Conservation (phyloP, 2,113 vertebrate species). For the Furnarius figulus region DNA sequence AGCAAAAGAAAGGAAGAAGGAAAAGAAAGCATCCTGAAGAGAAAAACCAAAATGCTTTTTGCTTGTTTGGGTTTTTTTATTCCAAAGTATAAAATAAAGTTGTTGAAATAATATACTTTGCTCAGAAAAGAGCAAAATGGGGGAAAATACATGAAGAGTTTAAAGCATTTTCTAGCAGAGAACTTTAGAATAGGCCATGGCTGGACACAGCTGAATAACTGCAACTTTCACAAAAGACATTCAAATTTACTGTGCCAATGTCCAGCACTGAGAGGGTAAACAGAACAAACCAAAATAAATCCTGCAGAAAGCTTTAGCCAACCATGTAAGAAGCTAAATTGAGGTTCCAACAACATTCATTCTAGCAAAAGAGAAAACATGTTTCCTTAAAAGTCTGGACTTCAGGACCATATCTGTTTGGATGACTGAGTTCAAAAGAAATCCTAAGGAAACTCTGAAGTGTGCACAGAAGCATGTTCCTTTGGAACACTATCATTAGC, state of each 20-base stretch:
- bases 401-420: not conserved
- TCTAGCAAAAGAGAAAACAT: constrained; percentile 13
- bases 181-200: not conserved
- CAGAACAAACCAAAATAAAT: constrained; percentile 28
- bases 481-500: not conserved
- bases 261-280: not conserved
- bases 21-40: not conserved
- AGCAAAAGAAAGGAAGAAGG: not conserved
- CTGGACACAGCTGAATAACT: not conserved
- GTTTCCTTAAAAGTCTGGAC: constrained; percentile 53
- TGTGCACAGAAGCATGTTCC: not conserved
- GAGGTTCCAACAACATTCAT: not conserved
- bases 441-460: not conserved
- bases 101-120: not conserved
- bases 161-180: not conserved
- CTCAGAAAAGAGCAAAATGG: not conserved
- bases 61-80: not conserved
- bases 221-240: not conserved
- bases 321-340: constrained; percentile 1
- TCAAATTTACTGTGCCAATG: not conserved
- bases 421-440: not conserved
- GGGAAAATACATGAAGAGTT: not conserved
- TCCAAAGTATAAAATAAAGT: not conserved
- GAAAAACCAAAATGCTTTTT: not conserved
- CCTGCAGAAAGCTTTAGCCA: constrained; percentile 11